A percentile compares a stretch with the other conserved stretches of the same genome.
Evolutionary conservation across 2,888 invertebrate genomes (phyloP).

Genomic region (Epinotia bilunana): DNA sequence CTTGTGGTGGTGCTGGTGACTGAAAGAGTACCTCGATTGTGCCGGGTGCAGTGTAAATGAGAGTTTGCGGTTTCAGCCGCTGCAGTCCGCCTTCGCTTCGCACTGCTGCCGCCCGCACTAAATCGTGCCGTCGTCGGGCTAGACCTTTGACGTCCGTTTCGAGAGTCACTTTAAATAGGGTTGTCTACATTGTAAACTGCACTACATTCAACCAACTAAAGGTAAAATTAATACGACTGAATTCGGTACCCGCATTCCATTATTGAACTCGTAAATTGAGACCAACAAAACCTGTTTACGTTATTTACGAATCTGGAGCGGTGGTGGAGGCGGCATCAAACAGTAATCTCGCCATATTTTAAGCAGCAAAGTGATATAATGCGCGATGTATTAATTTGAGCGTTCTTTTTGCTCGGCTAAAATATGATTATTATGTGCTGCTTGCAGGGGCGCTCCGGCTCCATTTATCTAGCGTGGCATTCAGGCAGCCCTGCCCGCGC

Average conservation of each 20-base stretch:
- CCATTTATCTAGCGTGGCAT: slow-evolving; percentile 79
- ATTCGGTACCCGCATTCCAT: not conserved
- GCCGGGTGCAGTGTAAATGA: slow-evolving; percentile 42
- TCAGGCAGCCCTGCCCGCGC: slow-evolving; percentile 69
- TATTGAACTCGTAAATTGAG: not conserved
- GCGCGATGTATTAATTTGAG: slow-evolving; percentile 14
- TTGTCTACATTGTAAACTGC: slow-evolving; percentile 29
- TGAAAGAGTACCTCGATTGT: slow-evolving; percentile 33
- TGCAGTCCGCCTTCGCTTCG: slow-evolving; percentile 46
- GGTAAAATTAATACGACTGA: not conserved
- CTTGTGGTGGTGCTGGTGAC: slow-evolving; percentile 17
- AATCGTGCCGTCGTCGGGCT: slow-evolving; percentile 52
- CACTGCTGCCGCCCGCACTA: slow-evolving; percentile 51
- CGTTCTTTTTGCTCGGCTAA: slow-evolving; percentile 66
- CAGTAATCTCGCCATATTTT: slow-evolving; percentile 18
- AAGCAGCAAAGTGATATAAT: slow-evolving; percentile 6
- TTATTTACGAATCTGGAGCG: not conserved
- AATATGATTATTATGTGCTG: slow-evolving; percentile 79
- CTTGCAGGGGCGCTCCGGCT: slow-evolving; percentile 73
- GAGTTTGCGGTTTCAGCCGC: slow-evolving; percentile 44
- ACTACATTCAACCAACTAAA: not conserved
- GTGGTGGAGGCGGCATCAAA: not conserved
- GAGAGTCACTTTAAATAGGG: slow-evolving; percentile 45
- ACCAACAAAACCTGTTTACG: not conserved
- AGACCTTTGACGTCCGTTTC: slow-evolving; percentile 48